Conservation (phyloP, 2,888 invertebrate genomes). For the Chydorus sphaericus region DNA sequence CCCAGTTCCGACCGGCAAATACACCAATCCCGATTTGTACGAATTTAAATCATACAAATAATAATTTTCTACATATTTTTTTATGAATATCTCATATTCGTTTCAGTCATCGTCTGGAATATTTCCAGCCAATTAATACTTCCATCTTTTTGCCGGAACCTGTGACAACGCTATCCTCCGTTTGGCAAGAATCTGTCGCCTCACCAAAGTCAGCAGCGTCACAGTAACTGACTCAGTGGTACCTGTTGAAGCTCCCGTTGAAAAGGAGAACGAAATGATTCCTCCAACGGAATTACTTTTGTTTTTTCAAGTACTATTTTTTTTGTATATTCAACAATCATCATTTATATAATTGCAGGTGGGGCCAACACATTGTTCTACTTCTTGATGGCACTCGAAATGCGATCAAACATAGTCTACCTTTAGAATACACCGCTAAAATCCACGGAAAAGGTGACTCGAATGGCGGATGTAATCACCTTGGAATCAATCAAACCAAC, state of each 20-base stretch:
- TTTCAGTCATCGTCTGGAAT: not conserved
- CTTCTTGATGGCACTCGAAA: conserved; percentile 31
- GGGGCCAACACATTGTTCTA: conserved; percentile 31
- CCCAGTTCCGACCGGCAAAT: conserved; percentile 29
- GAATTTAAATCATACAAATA: too few relatives aligned
- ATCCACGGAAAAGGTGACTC: too few relatives aligned
- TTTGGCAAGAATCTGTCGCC: not conserved
- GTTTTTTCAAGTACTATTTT: too few relatives aligned
- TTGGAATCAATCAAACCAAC: conserved; percentile 16
- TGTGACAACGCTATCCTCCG: not conserved
- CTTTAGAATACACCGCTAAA: conserved; percentile 25
- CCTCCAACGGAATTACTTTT: too few relatives aligned
- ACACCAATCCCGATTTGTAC: conserved; percentile 31
- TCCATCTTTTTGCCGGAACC: not conserved
- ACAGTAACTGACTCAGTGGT: too few relatives aligned
- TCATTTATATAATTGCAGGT: too few relatives aligned
- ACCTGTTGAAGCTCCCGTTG: too few relatives aligned
- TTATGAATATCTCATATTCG: not conserved
- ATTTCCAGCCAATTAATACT: not conserved
- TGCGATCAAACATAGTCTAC: conserved; percentile 28
- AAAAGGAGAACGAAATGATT: too few relatives aligned
- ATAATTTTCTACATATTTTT: too few relatives aligned
- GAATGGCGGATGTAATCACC: too few relatives aligned
- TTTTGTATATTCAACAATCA: too few relatives aligned
- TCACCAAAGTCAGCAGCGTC: too few relatives aligned